Percentiles rank a stretch among this genome's conserved stretches.
phyloP scores from a whole-genome alignment of 2,888 invertebrate species.

The Oligia fasciuncula region DNA sequence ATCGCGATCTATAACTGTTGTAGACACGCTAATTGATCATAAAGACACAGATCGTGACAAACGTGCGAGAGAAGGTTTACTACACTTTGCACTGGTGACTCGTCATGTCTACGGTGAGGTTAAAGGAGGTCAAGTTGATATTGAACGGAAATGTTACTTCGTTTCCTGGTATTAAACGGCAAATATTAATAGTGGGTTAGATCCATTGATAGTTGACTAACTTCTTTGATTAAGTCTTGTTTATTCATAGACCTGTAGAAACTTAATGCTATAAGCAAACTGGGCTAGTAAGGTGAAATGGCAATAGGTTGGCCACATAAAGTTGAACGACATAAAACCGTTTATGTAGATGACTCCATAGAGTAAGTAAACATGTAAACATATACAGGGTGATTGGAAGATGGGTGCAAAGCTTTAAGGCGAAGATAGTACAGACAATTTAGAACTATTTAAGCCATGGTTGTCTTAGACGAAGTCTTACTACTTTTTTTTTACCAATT shows the following conservation, averaged over 20 bases:
- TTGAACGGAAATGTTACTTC: neutral
- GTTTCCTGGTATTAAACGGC: constrained; percentile 1
- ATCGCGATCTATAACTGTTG: constrained; percentile 42
- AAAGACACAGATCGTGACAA: constrained; percentile 47
- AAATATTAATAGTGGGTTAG: constrained; percentile 12
- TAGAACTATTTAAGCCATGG: too few species aligned
- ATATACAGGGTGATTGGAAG: too few species aligned
- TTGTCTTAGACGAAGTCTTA: too few species aligned
- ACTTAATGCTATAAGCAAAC: neutral
- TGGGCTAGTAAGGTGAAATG: neutral
- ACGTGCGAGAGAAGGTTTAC: constrained; percentile 12
- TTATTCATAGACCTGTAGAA: neutral
- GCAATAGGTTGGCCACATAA: neutral
- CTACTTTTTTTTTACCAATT: too few species aligned
- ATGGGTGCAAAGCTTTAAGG: too few species aligned
- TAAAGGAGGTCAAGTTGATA: constrained; percentile 26
- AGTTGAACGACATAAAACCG: accelerated
- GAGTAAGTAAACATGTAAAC: too few species aligned
- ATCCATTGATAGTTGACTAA: neutral
- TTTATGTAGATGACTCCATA: neutral
- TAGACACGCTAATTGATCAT: constrained; percentile 50
- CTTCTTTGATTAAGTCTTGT: neutral
- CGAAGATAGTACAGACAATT: too few species aligned
- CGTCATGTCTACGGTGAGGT: constrained; percentile 6
- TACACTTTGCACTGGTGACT: constrained; percentile 15